Base-by-base conservation (phyloP, 2,888 invertebrate genomes). In the Apodemia hepburni region DNA sequence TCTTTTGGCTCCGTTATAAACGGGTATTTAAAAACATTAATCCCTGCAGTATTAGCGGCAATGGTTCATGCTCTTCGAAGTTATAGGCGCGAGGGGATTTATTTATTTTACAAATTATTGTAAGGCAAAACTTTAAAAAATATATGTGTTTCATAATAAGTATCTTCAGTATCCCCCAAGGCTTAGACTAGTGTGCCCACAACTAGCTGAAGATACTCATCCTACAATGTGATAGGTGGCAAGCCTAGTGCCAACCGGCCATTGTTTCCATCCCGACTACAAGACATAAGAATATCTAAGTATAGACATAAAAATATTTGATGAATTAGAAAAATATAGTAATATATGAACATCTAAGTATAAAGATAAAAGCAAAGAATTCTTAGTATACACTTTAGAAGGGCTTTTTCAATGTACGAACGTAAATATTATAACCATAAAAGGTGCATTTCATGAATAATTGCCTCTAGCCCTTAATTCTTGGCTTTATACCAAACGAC, bases 1-100 rank as follows among this genome's bases (percentile, higher is more conserved):
- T 58, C 57, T 38, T 38, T 27, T 42, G 29, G 45, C 42, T 42
- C 15, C 12, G 27, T 12, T 62, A 27, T 17, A 45, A 5, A 45
- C 38, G 15, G n/a, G 45, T 3, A n/a, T 45, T 22, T 45, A n/a
- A 63, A 62, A 59, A 61, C 59, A 63, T 35, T 22, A 47, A 58
- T 54, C 54, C 18, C 4, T 51, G 54, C 27, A 15, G 6, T 2
- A 4, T 22, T 51, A 18, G 8, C 12, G 51, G 12, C 22, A 49
- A 18, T 49, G 18, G 49, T 49, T 9, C 9, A 7, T 49, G 47
- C 11, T 8, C 2, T 49, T 8, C n/a, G 7, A 11, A 11, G 3
- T 18, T 18, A 49, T 18, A 18, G 49, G 7, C 12, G 42, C 15
- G 42, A 42, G 3, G 15, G 42, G 4, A 42, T 42, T 42, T 42